Evolutionary conservation across 2,888 invertebrate species (phyloP), one percentile per base, ranked within the genome.

Genomic region (Platycheirus rosarum): DNA sequence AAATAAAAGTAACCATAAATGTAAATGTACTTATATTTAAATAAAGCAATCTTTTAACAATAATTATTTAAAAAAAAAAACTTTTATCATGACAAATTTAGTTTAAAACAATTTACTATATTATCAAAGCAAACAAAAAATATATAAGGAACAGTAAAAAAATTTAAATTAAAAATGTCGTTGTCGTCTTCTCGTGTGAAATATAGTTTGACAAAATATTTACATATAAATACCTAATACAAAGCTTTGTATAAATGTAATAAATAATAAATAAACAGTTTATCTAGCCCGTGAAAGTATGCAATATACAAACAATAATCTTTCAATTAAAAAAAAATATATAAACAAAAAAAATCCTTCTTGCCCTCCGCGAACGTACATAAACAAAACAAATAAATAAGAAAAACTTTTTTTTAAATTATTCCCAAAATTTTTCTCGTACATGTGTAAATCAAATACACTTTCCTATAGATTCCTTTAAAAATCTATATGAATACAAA

Each of bases 31-130:
- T n/a, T n/a, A 76, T 46, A 69, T 65, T 55, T 66, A 60, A 70
- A 71, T 69, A 75, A 80, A 71, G 75, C 75, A 80, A 76, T 70
- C 62, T 75, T 80, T 75, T 29, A 75, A 48, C 0, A 46, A 66
- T 18, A 13, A n/a, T n/a, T n/a, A 57, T 26, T 0, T n/a, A n/a
- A n/a, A 29, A 73, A 55, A 55, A 13, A 69, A 66, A 44, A 60
- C 2, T 35, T 53, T 49, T 79, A 51, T 70, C 37, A 65, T 80
- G 53, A 76, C 37, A 76, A 80, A 76, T 42, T 80, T 70, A 66
- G 48, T 80, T 80, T 76, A 80, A 70, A 70, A 76, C 57, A 80
- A 80, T 80, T 76, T 80, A 80, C 75, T 80, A 70, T 53, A 78
- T 26, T 16, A 75, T 18, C 46, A 32, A 49, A 51, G 16, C 55